phyloP scores from a whole-genome alignment of 2,113 vertebrate species.

The Madoqua kirkii region DNA sequence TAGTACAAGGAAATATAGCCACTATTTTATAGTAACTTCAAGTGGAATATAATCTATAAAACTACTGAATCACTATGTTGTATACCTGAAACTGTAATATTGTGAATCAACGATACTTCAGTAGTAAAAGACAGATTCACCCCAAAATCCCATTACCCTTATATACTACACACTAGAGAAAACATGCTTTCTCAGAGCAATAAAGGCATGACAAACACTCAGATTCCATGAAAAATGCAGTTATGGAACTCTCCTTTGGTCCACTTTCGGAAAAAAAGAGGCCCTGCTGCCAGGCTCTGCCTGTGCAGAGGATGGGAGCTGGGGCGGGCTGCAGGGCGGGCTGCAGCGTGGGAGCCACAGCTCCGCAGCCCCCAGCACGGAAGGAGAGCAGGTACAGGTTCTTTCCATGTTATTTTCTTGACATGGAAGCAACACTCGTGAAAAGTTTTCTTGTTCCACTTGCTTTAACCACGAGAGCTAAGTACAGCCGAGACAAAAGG shows the following conservation, averaged over 20 bases:
- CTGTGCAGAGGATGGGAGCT: neutral
- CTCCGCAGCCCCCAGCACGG: rapidly evolving
- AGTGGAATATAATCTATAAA: neutral
- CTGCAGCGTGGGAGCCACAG: neutral
- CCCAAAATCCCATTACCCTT: neutral
- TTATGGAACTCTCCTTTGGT: neutral
- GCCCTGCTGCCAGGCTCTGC: neutral
- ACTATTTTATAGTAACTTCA: neutral
- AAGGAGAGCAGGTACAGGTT: neutral
- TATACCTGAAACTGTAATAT: neutral
- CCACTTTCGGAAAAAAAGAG: neutral
- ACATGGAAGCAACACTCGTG: neutral
- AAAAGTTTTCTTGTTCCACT: neutral
- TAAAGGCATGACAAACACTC: neutral
- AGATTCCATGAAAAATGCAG: neutral
- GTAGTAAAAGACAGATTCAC: neutral
- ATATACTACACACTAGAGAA: neutral
- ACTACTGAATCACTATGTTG: neutral
- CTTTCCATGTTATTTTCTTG: neutral
- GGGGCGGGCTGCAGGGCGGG: rapidly evolving
- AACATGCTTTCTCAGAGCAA: neutral
- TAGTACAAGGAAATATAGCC: neutral
- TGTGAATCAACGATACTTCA: neutral
- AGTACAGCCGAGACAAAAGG: neutral
- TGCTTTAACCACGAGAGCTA: neutral